Evolutionary conservation across 2,888 invertebrate genomes (phyloP).

Genomic region (Microchrysa polita): DNA sequence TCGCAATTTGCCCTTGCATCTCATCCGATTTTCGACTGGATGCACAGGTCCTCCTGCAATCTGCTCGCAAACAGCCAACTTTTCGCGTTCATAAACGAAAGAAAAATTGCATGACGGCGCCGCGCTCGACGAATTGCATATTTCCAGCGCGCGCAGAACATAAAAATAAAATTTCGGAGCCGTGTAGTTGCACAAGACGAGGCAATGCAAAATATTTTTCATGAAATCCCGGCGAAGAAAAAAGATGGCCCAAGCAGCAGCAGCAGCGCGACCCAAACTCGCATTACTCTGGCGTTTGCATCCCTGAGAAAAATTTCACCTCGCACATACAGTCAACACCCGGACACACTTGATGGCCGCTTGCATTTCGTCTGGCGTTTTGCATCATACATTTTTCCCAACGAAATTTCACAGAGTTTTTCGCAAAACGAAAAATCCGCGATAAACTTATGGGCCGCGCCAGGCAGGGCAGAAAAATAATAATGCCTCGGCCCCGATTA

Average conservation of each 20-base stretch:
- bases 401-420: neutral
- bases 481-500: conserved; percentile 19
- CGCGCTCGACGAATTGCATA: conserved; percentile 27
- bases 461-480: too few relatives aligned
- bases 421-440: conserved; percentile 17
- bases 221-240: too few relatives aligned
- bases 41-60: too few relatives aligned
- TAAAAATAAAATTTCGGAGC: conserved; percentile 34
- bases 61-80: too few relatives aligned
- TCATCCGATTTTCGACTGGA: too few relatives aligned
- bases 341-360: too few relatives aligned
- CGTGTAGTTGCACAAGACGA: neutral
- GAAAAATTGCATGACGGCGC: conserved; percentile 9
- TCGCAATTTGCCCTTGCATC: too few relatives aligned
- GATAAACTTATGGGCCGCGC: too few relatives aligned
- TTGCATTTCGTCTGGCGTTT: too few relatives aligned
- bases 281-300: conserved; percentile 17
- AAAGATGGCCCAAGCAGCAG: neutral
- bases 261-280: conserved; percentile 2
- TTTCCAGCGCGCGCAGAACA: conserved; percentile 19
- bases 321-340: too few relatives aligned
- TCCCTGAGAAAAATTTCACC: conserved; percentile 5
- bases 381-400: neutral
- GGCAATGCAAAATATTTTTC: too few relatives aligned
- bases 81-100: too few relatives aligned